Evolutionary conservation across 2,113 vertebrate genomes (phyloP).

Genomic region (Lontra canadensis): DNA sequence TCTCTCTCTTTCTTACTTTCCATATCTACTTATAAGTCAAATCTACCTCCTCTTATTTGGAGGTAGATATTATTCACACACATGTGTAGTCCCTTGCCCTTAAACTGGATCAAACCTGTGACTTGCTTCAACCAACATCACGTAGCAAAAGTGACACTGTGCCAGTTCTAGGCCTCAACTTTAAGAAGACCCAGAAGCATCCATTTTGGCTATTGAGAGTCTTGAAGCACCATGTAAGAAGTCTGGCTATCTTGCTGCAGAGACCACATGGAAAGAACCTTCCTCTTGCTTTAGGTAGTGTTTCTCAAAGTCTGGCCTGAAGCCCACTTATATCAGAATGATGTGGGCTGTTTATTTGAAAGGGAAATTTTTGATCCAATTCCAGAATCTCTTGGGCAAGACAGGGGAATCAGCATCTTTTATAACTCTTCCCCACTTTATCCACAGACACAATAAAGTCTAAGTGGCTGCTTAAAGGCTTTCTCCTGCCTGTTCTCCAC

Average conservation of each 20-base stretch:
- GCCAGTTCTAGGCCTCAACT: neutral
- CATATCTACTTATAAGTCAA: neutral
- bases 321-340: neutral
- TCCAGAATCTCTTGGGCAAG: neutral
- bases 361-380: neutral
- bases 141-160: neutral
- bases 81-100: neutral
- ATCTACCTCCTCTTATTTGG: neutral
- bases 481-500: neutral
- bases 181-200: neutral
- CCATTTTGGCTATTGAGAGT: neutral
- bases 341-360: neutral
- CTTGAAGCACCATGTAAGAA: neutral
- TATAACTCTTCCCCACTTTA: neutral
- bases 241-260: neutral
- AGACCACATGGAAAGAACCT: neutral
- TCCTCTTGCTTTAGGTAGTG: neutral
- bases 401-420: neutral
- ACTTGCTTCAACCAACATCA: neutral
- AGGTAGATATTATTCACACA: no score
- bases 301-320: constrained; percentile 10
- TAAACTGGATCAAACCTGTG: neutral
- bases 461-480: neutral
- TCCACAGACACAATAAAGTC: neutral
- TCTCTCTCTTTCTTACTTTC: neutral